Conservation (phyloP, 1,140 invertebrate genomes). For the Pararge aegeria region DNA sequence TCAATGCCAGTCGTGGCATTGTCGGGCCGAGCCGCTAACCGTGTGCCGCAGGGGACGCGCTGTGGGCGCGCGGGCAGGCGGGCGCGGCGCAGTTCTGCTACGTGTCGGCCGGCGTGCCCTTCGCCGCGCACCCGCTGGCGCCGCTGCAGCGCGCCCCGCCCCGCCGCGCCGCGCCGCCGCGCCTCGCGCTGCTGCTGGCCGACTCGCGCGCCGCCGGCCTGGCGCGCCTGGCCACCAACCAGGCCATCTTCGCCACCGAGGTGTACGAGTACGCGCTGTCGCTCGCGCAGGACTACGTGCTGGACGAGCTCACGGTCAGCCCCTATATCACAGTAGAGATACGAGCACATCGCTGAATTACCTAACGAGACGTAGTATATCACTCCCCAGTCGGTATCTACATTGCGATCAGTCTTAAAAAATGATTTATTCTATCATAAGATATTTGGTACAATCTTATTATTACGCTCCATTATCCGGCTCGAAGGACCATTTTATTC, state of each 20-base stretch:
- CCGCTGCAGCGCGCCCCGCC: conserved; percentile 21
- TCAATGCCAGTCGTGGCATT: no score
- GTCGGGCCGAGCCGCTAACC: no score
- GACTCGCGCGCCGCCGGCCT: conserved; percentile 81
- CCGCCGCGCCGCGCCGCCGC: conserved; percentile 35
- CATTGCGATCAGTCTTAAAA: no score
- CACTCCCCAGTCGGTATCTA: no score
- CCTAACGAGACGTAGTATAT: no score
- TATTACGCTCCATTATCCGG: no score
- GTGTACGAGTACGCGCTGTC: conserved; percentile 96
- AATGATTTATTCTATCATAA: no score
- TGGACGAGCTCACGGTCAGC: conserved; percentile 86
- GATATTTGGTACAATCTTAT: no score
- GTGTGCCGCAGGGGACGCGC: conserved; percentile 81
- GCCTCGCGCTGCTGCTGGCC: conserved; percentile 89
- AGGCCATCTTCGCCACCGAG: conserved; percentile 95
- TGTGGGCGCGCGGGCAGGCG: conserved; percentile 85
- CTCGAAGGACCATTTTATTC: no score
- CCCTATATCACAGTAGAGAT: no score
- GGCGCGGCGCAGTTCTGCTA: conserved; percentile 97
- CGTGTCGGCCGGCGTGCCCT: conserved; percentile 90
- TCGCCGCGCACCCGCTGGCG: conserved; percentile 80
- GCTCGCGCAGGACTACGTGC: conserved; percentile 86
- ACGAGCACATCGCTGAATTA: no score
- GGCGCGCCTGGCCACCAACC: conserved; percentile 84